Base-by-base conservation (phyloP, 2,113 vertebrate species). In the Atractosteus spatula region DNA sequence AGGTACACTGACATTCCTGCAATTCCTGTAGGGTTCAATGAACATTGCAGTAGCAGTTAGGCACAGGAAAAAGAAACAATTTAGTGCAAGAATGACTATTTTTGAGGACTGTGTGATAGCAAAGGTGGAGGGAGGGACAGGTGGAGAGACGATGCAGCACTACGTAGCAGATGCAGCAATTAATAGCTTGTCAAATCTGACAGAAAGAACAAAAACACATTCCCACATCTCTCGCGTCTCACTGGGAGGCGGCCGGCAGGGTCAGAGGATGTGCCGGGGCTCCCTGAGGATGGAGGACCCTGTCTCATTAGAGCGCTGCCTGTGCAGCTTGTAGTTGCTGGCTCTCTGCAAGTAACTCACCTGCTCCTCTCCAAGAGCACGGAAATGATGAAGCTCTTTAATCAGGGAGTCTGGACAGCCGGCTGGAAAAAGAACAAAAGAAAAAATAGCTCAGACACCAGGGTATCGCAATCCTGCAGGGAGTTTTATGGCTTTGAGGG, bases 351-450 rank as follows among this genome's bases (percentile, higher is more conserved):
- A 78, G 59, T n/a, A 71, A 88, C 90, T 91, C 82, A 97, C 96
- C 94, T 97, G 95, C 57, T 95, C 91, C 8, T 95, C 91, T 75
- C 96, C 96, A 42, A 98, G 88, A 77, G 95, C 83, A 79, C 94
- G 89, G 89, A 98, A 98, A 80, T 98, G 96, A 93, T 98, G 96
- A 63, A 95, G 77, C 83, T 97, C 96, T 84, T 91, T 94, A 79
- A 98, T 93, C 85, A 97, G 86, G 69, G 95, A 98, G 77, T 94
- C 78, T 0, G 83, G 83, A 75, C 96, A 98, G 83, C 93, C 93
- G 76, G 92, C 95, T 98, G 89, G 74, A 79, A 69, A 79, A 81
- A 88, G 55, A 86, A 80, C 41, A 80, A 87, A 42, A 84, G 64
- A 76, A n/a, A 44, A 71, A 56, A 61, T 47, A 64, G 16, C 17